phyloP scores from a whole-genome alignment of 2,888 invertebrate species.

The Pherbina coryleti region DNA sequence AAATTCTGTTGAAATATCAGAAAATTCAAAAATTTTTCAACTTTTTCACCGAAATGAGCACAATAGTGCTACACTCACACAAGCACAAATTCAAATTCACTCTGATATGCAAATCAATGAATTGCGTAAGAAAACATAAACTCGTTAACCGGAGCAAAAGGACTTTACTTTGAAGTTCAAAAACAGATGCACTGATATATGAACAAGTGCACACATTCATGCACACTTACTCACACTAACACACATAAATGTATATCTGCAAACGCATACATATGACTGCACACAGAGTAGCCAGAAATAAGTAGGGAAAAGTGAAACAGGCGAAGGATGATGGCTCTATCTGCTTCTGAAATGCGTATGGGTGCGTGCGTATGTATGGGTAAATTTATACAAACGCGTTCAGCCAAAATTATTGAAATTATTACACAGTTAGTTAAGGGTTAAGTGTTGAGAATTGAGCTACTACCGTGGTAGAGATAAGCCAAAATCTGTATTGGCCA shows the following conservation, averaged over 20 bases:
- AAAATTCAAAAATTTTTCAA: no score
- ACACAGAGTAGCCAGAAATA: background rate
- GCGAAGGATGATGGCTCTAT: background rate
- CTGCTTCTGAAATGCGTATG: background rate
- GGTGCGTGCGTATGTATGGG: no score
- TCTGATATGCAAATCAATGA: constrained; percentile 12
- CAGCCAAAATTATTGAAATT: no score
- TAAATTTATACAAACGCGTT: no score
- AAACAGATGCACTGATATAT: constrained; percentile 7
- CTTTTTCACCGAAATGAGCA: background rate
- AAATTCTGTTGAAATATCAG: no score
- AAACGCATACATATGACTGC: background rate
- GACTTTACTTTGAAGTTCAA: constrained; percentile 16
- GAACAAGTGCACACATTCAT: background rate
- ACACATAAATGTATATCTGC: background rate
- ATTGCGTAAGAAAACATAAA: background rate
- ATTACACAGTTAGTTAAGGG: no score
- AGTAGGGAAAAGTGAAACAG: background rate
- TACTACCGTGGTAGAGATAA: no score
- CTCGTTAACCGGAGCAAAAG: background rate
- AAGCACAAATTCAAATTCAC: background rate
- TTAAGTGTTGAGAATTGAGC: no score
- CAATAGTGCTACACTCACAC: background rate
- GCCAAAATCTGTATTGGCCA: no score
- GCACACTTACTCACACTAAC: background rate